Evolutionary conservation across 2,888 invertebrate species (phyloP), one percentile per base, ranked within the genome.

Genomic region (Choreutis nemorana): DNA sequence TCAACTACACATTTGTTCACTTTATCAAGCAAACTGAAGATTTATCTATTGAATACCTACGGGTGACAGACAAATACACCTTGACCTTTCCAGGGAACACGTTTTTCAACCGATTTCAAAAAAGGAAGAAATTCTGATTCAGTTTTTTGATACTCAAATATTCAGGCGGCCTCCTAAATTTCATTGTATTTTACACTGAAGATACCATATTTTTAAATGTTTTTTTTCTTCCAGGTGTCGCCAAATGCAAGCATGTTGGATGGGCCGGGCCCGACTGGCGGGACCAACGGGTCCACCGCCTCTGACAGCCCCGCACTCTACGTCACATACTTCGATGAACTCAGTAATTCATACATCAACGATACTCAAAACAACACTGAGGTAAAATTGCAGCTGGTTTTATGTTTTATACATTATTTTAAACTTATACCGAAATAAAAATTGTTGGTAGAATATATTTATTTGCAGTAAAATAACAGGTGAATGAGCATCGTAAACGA

Each of bases 241-340:
- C 31, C 42, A 34, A 33, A 59, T 59, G 55, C 39, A 39, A 73
- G 45, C 41, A 75, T 73, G 73, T 43, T 66, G 48, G 65, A 60
- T 53, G 66, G 65, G 24, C 48, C 54, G 30, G 42, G 42, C 33
- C 60, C 73, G 11, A 67, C 72, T 29, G 32, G 50, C 33, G 41
- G 53, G 7, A 34, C 56, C 34, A 65, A 68, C 44, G 50, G 53
- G 39, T 50, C 60, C 13, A 55, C 64, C 2, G 37, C 46, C 5
- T 41, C 42, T 26, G 34, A 42, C 14, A 39, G 40, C 6, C 55
- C 58, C 26, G 45, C 47, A 3, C 55, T 54, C 46, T 64, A 50
- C 41, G 48, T 67, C 41, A 68, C 71, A 0, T 56, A 59, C 37
- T 60, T 40, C 40, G 61, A 72, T 30, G 66, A 60, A 9, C 36